phyloP scores from a whole-genome alignment of 1,140 invertebrate genomes.

The Mizuhopecten yessoensis region DNA sequence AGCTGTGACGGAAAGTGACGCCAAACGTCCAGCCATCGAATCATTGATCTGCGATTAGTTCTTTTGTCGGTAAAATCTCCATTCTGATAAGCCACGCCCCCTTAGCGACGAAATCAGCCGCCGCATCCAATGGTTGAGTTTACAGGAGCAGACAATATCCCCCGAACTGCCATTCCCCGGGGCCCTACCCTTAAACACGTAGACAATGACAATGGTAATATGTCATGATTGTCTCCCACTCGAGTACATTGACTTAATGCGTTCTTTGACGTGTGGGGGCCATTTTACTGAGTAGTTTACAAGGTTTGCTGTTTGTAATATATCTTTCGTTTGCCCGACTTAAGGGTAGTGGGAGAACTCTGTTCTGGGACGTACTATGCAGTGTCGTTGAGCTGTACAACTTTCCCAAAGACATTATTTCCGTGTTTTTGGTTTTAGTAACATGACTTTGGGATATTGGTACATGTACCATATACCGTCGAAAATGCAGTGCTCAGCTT shows the following conservation, averaged over 20 bases:
- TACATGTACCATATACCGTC: too few relatives aligned
- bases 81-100: background rate
- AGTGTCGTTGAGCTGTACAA: too few relatives aligned
- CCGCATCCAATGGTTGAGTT: background rate
- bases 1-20: constrained; percentile 36
- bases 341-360: too few relatives aligned
- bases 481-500: too few relatives aligned
- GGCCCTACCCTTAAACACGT: background rate
- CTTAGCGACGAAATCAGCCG: background rate
- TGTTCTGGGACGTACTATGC: too few relatives aligned
- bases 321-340: too few relatives aligned
- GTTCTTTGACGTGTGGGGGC: background rate
- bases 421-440: too few relatives aligned
- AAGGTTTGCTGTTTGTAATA: background rate
- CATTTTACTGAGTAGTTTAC: background rate
- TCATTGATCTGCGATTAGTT: constrained; percentile 25
- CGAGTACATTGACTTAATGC: background rate
- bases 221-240: background rate
- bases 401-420: too few relatives aligned
- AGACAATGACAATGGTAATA: background rate
- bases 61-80: background rate
- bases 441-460: too few relatives aligned
- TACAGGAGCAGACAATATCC: background rate
- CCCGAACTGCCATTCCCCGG: background rate
- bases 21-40: background rate